These are phyloP conservation scores for Nematolebias whitei DNA, from an alignment of 2,113 vertebrate genomes.

Conservation along the genomic window DNA sequence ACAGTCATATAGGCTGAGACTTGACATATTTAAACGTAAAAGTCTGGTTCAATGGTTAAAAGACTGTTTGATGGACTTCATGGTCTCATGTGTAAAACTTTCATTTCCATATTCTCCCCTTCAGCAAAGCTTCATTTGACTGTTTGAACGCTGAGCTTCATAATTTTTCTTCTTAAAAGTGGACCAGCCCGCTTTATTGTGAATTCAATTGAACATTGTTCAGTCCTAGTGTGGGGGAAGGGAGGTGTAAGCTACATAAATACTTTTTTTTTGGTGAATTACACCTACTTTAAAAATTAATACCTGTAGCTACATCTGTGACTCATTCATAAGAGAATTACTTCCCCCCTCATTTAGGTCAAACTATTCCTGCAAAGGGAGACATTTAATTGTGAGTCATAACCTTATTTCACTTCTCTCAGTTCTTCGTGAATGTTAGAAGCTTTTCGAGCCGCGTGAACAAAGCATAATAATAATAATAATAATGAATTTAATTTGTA, in stretches of 20 bases:
- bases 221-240: neutral
- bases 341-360: neutral
- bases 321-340: constrained; percentile 20
- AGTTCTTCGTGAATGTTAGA: constrained; percentile 32
- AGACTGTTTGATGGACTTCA: neutral
- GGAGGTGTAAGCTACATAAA: constrained; percentile 2
- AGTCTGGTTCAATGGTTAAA: too few species aligned
- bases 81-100: constrained; percentile 1
- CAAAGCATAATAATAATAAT: too few species aligned
- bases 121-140: neutral
- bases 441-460: constrained; percentile 22
- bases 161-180: neutral
- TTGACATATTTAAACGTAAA: too few species aligned
- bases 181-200: neutral
- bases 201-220: neutral
- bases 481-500: too few species aligned
- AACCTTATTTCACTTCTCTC: constrained; percentile 31
- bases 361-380: constrained; percentile 23
- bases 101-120: neutral
- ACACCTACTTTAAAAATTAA: constrained; percentile 41
- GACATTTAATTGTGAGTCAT: constrained; percentile 37
- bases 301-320: constrained; percentile 8
- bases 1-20: too few species aligned
- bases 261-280: constrained; percentile 19
- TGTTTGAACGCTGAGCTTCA: neutral